phyloP scores from a whole-genome alignment of 2,888 invertebrate species.

The Agrochola circellaris region DNA sequence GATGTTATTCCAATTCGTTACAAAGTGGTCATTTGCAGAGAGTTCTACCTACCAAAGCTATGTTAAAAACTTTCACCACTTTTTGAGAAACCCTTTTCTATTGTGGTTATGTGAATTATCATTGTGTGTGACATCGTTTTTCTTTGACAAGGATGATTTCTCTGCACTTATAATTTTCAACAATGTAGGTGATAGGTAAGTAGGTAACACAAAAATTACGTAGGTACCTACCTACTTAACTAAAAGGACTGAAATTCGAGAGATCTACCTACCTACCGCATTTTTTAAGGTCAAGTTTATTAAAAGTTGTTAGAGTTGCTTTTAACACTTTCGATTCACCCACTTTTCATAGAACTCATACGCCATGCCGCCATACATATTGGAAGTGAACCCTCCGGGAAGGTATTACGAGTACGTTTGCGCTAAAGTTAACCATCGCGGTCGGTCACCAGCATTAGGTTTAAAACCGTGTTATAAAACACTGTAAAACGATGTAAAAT shows the following conservation, averaged over 20 bases:
- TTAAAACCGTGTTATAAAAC: too few relatives aligned
- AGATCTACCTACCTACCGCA: background rate
- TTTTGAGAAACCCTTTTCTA: constrained; percentile 42
- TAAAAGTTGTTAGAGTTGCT: background rate
- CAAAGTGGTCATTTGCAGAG: background rate
- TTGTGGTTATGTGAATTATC: constrained; percentile 37
- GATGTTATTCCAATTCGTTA: background rate
- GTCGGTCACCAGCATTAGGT: too few relatives aligned
- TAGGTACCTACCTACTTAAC: background rate
- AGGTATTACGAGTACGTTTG: too few relatives aligned
- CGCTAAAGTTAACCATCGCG: too few relatives aligned
- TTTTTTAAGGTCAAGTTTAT: background rate
- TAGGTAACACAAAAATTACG: background rate
- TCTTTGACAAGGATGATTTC: constrained; percentile 32
- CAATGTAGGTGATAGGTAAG: background rate
- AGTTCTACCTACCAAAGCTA: background rate
- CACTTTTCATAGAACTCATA: too few relatives aligned
- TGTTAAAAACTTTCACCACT: constrained; percentile 30
- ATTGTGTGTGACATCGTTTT: constrained; percentile 29
- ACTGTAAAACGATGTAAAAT: too few relatives aligned
- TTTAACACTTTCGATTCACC: background rate
- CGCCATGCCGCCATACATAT: too few relatives aligned
- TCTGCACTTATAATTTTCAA: constrained; percentile 4
- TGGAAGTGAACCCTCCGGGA: too few relatives aligned
- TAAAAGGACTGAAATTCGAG: constrained; percentile 2